Evolutionary conservation across 2,888 invertebrate genomes (phyloP).

Genomic region (Schizotus pectinicornis): DNA sequence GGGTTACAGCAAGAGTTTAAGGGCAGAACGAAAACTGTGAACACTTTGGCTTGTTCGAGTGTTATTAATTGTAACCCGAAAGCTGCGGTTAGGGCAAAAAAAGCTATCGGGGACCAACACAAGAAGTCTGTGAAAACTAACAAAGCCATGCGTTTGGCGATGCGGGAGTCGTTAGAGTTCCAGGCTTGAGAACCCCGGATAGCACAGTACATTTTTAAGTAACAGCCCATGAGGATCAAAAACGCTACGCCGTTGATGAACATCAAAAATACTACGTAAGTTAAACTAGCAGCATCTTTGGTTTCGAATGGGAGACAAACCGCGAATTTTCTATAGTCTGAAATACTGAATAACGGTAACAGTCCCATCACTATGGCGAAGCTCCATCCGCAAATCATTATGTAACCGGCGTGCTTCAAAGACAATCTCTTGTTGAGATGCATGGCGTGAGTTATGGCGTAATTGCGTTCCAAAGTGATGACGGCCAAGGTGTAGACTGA

Average conservation of each 20-base stretch:
- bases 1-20: conserved; percentile 98
- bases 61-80: conserved; percentile 90
- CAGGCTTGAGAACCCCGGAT: conserved; percentile 96
- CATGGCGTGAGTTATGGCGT: conserved; percentile 98
- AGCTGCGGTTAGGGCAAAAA: conserved; percentile 92
- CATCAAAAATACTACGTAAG: conserved; percentile 90
- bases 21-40: conserved; percentile 94
- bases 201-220: conserved; percentile 96
- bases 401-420: conserved; percentile 86
- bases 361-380: conserved; percentile 87
- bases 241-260: conserved; percentile 93
- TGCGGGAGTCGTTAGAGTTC: conserved; percentile 96
- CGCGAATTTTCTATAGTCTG: conserved; percentile 95
- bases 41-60: conserved; percentile 94
- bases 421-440: conserved; percentile 94
- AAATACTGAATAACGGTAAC: conserved; percentile 88
- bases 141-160: conserved; percentile 95
- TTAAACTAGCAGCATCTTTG: conserved; percentile 75
- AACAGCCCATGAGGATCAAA: conserved; percentile 93
- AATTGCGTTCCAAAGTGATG: conserved; percentile 93
- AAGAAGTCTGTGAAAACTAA: conserved; percentile 96
- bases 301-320: conserved; percentile 95
- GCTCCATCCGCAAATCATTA: conserved; percentile 93
- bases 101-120: conserved; percentile 98
- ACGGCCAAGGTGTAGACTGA: conserved; percentile 96